Evolutionary conservation across 2,113 vertebrate species (phyloP), one percentile per base, ranked within the genome.

Genomic region (Nesospiza acunhae): DNA sequence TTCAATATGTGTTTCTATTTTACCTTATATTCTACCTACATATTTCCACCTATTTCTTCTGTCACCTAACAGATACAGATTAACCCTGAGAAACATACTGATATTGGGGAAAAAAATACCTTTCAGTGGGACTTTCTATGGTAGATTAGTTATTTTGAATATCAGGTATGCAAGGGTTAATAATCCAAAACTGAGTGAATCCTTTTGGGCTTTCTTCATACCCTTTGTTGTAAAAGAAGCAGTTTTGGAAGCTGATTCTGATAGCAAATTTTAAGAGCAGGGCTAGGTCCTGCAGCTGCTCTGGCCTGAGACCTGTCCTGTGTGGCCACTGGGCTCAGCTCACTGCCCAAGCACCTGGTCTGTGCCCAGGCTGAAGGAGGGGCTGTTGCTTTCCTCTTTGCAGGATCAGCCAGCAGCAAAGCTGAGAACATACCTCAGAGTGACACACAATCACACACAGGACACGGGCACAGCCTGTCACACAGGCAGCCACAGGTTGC

Each of bases 251-350:
- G 28, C 6, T 58, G 27, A n/a, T 62, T 85, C 27, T 50, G 5
- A 17, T 22, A 62, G 27, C 4, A 72, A 14, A 49, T 62, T 10
- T 39, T 81, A 53, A 68, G 13, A 55, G 28, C 4, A 10, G 4
- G 12, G 10, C 14, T 4, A 5, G 3, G 0, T 44, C 13, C 31
- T 73, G 9, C 33, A 9, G 7, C 15, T 3, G 2, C 16, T 55
- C 22, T 52, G 37, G 27, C 11, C 63, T 7, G 2, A 44, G 46
- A 33, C 1, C 7, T 12, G 22, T 37, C 8, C 28, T 44, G 19
- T 9, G 28, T 5, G 2, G 7, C 31, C 59, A 15, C 41, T 75
- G 67, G 20, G 49, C 10, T 6, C 19, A 55, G 24, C 7, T 37
- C 11, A 2, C 9, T 44, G 58, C 18, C 12, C 10, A 10, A 27